phyloP scores from a whole-genome alignment of 2,888 invertebrate species.

The Calameuta filiformis region DNA sequence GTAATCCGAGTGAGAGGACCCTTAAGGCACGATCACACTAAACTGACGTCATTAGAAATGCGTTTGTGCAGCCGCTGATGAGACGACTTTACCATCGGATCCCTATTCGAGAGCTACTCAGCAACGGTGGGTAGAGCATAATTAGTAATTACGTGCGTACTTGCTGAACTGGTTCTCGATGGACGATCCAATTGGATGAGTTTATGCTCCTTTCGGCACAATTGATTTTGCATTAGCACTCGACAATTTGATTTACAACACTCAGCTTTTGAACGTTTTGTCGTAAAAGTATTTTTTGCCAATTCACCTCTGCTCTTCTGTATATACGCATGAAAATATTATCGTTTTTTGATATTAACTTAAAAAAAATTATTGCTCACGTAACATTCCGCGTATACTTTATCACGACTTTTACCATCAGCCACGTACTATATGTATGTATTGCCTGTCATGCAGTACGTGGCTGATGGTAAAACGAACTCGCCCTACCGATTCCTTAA shows the following conservation, averaged over 20 bases:
- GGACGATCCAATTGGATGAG: background rate
- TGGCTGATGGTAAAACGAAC: background rate
- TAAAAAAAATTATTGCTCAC: background rate
- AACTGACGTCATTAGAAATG: background rate
- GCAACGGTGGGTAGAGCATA: background rate
- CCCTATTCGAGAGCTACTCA: background rate
- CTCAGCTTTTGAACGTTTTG: background rate
- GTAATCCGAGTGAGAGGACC: slow-evolving; percentile 27
- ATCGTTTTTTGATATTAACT: no score
- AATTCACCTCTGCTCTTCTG: background rate
- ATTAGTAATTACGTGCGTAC: background rate
- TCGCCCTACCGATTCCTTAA: background rate
- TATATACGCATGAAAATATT: no score
- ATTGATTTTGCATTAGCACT: no score
- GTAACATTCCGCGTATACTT: background rate
- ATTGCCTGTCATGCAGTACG: background rate
- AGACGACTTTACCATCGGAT: background rate
- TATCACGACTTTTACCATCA: background rate
- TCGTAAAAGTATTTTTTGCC: background rate
- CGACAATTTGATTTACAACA: background rate
- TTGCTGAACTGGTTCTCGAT: background rate
- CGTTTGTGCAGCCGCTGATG: background rate
- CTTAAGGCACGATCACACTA: background rate
- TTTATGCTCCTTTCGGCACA: background rate
- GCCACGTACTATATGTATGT: background rate